A percentile compares a stretch with the other conserved stretches of the same genome.
Evolutionary conservation across 2,888 invertebrate genomes (phyloP).

Genomic region (Carterocephalus palaemon): DNA sequence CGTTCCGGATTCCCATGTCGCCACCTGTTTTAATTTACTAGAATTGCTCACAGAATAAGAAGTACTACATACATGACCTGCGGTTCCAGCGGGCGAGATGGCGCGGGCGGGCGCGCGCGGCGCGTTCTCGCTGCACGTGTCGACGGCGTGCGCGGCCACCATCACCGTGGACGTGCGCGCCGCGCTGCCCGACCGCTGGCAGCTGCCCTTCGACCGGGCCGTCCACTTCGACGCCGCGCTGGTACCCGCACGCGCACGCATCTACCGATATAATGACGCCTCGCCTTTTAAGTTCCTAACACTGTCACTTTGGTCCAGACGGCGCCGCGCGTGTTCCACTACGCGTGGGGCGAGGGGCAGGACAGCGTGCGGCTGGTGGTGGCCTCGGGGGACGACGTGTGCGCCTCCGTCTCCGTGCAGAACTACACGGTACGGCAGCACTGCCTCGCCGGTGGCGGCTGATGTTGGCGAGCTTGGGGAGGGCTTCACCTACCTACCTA

Average conservation of each 20-base stretch:
- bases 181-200: slow-evolving; percentile 44
- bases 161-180: slow-evolving; percentile 43
- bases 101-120: slow-evolving; percentile 32
- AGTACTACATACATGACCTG: too few species aligned
- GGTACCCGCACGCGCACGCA: too few species aligned
- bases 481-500: too few species aligned
- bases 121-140: slow-evolving; percentile 58
- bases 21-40: neutral
- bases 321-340: slow-evolving; percentile 50
- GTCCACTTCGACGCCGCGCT: slow-evolving; percentile 34
- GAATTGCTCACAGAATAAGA: too few species aligned
- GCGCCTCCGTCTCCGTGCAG: slow-evolving; percentile 61
- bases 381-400: slow-evolving; percentile 52
- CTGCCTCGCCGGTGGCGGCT: too few species aligned
- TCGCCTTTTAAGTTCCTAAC: too few species aligned
- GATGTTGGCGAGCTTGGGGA: too few species aligned
- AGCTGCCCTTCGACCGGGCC: slow-evolving; percentile 37
- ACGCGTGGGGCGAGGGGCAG: slow-evolving; percentile 48
- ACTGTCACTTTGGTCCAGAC: slow-evolving; percentile 38
- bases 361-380: slow-evolving; percentile 54
- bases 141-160: slow-evolving; percentile 48
- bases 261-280: too few species aligned
- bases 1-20: neutral
- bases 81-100: neutral
- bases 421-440: slow-evolving; percentile 46